These are phyloP conservation scores for Ditylenchus weischeri DNA, from an alignment of 2,888 invertebrate genomes.

Conservation along the genomic window DNA sequence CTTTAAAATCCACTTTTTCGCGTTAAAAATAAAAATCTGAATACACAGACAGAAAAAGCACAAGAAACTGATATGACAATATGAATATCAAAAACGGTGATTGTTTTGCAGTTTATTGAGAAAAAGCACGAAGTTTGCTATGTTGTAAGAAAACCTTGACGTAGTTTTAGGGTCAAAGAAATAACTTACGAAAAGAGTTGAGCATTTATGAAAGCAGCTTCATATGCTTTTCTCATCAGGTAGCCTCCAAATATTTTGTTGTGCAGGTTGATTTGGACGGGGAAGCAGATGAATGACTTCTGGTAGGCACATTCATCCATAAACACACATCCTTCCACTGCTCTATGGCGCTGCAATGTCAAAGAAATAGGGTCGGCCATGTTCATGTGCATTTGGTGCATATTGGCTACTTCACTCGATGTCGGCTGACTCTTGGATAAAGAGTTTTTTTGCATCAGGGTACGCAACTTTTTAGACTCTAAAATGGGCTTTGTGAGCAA, in stretches of 20 bases:
- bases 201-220: conserved; percentile 71
- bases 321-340: neutral
- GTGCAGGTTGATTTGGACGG: conserved; percentile 69
- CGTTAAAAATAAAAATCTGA: no score
- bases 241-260: conserved; percentile 74
- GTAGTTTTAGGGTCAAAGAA: neutral
- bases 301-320: conserved; percentile 69
- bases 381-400: neutral
- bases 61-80: no score
- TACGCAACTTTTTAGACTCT: neutral
- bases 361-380: neutral
- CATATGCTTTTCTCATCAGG: conserved; percentile 73
- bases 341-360: neutral
- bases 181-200: conserved; percentile 62
- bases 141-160: no score
- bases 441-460: neutral
- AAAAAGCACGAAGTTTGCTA: no score
- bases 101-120: no score
- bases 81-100: no score
- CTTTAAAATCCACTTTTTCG: no score
- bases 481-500: neutral
- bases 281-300: conserved; percentile 63
- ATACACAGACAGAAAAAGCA: no score
- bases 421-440: neutral
- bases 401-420: neutral